A percentile compares a stretch with the other conserved stretches of the same genome.
Evolutionary conservation across 2,113 vertebrate species (phyloP).

Genomic region (Thalassarche chlororhynchos): DNA sequence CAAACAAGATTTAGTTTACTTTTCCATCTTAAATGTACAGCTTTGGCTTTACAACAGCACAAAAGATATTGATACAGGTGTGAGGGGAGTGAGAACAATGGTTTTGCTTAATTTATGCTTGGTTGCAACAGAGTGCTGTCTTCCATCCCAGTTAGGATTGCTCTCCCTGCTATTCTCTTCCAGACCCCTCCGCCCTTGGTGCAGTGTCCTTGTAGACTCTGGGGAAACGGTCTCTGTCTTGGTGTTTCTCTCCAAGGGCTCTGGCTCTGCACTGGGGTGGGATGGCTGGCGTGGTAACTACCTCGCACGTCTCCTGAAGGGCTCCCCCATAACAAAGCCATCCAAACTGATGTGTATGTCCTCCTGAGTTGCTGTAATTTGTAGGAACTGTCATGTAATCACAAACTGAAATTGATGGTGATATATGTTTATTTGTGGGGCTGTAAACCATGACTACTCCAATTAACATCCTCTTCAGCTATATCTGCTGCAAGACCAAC

Average conservation of each 20-base stretch:
- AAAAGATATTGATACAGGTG: not conserved
- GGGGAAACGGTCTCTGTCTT: rapidly evolving
- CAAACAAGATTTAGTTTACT: conserved; percentile 17
- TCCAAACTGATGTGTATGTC: not conserved
- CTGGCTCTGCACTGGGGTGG: not conserved
- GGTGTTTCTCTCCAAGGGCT: not conserved
- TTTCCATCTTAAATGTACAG: not conserved
- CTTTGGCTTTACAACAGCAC: not conserved
- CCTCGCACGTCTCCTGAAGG: not conserved
- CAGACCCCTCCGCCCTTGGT: not conserved
- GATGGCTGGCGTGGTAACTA: not conserved
- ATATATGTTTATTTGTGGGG: not conserved
- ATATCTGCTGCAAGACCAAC: not conserved
- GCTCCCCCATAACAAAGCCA: not conserved
- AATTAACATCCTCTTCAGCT: not conserved
- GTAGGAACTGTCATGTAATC: not conserved
- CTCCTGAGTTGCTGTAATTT: not conserved
- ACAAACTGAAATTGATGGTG: not conserved
- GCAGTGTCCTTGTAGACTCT: not conserved
- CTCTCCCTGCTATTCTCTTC: not conserved
- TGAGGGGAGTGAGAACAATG: not conserved
- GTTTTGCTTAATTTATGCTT: not conserved
- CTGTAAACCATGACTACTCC: not conserved
- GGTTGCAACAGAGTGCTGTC: not conserved
- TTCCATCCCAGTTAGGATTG: not conserved